Evolutionary conservation across 2,797 vertebrate genomes (phyloP).

Genomic region (Bradypus variegatus): DNA sequence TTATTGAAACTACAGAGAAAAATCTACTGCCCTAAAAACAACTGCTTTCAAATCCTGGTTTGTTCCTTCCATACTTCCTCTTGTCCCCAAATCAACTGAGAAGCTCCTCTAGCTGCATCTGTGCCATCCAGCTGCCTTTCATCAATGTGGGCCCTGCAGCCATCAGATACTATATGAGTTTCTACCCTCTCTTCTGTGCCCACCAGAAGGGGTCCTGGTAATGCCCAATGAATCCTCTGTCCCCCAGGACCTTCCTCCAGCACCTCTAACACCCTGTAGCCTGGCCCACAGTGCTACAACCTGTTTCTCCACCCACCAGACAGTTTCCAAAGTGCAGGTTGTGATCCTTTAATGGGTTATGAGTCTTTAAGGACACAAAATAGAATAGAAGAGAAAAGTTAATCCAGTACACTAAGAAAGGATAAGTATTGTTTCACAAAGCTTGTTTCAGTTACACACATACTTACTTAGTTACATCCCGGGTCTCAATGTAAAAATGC

Average conservation of each 20-base stretch:
- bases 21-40: not conserved
- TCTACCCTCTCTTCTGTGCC: not conserved
- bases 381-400: not conserved
- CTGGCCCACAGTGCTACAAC: not conserved
- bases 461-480: not conserved
- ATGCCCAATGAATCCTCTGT: not conserved
- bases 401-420: not conserved
- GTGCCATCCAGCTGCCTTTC: not conserved
- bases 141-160: not conserved
- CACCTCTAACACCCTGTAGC: not conserved
- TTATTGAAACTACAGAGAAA: not conserved
- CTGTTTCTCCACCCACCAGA: not conserved
- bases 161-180: not conserved
- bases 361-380: not conserved
- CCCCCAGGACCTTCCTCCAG: not conserved
- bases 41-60: constrained; percentile 17
- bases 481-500: not conserved
- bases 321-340: not conserved
- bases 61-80: not conserved
- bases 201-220: not conserved
- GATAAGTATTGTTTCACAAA: not conserved
- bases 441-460: not conserved
- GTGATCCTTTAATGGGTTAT: not conserved
- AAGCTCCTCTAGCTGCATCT: not conserved
- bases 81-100: not conserved